A percentile compares a stretch with the other conserved stretches of the same genome.
Evolutionary conservation across 37 sponge, comb jelly and placozoan species (phyloP).

Genomic region (Aplysina aerophoba): DNA sequence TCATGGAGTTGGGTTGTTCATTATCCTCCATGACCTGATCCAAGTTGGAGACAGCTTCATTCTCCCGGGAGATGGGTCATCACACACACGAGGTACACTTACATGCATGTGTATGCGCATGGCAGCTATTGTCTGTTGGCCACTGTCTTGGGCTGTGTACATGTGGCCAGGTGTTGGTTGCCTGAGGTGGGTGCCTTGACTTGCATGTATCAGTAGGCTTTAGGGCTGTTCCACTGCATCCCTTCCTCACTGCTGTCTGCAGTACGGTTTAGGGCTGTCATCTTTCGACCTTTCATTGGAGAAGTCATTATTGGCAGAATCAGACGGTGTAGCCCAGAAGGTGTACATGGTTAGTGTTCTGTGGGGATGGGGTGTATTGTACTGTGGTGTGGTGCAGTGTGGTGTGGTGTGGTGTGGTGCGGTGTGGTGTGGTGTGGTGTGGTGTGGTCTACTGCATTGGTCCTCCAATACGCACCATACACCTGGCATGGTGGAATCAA

Average conservation of each 20-base stretch:
- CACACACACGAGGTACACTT: conserved; percentile 73
- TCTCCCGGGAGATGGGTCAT: conserved; percentile 87
- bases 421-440: neutral
- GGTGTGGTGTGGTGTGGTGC: neutral
- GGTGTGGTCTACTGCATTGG: too few relatives aligned
- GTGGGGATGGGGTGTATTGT: neutral
- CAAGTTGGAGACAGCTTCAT: conserved; percentile 82
- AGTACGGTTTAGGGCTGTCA: conserved; percentile 83
- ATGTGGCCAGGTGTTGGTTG: neutral
- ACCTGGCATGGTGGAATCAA: too few relatives aligned
- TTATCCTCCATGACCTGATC: conserved; percentile 76
- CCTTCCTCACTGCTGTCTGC: neutral
- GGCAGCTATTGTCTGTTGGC: neutral
- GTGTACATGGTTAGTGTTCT: conserved; percentile 71
- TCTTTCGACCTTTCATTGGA: conserved; percentile 92
- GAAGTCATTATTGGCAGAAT: conserved; percentile 89
- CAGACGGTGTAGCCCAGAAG: conserved; percentile 85
- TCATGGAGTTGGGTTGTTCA: conserved; percentile 84
- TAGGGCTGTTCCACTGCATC: too few relatives aligned
- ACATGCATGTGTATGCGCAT: neutral
- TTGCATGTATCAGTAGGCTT: too few relatives aligned
- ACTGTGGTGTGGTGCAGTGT: neutral
- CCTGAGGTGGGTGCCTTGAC: neutral
- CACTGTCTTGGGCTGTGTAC: neutral
- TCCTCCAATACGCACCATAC: too few relatives aligned